Conservation (phyloP, 2,113 vertebrate genomes). For the Notothenia rossii region DNA sequence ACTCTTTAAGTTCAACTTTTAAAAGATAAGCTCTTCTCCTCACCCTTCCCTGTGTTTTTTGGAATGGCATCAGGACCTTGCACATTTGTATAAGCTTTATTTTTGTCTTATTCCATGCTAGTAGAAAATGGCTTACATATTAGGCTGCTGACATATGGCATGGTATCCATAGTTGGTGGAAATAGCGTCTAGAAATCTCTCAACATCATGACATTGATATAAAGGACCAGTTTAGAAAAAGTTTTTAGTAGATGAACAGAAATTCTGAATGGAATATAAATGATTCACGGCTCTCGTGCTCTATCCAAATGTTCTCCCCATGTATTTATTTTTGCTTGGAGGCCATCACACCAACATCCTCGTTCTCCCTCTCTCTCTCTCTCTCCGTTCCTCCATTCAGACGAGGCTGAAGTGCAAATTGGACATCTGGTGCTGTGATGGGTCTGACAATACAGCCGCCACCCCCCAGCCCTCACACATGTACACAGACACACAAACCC, state of each 20-base stretch:
- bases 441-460: constrained; percentile 76
- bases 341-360: constrained; percentile 71
- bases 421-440: constrained; percentile 87
- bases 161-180: neutral
- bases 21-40: neutral
- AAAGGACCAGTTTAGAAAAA: neutral
- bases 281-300: constrained; percentile 37
- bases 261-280: neutral
- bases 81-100: neutral
- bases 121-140: neutral
- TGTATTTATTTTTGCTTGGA: constrained; percentile 61
- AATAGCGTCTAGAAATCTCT: constrained; percentile 17
- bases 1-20: neutral
- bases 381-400: constrained; percentile 80
- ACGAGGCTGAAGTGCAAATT: constrained; percentile 86
- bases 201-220: constrained; percentile 3
- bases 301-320: constrained; percentile 40
- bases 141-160: too few relatives aligned
- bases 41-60: neutral
- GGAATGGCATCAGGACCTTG: neutral
- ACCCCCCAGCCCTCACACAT: constrained; percentile 44
- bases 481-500: constrained; percentile 41
- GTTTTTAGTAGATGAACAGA: constrained; percentile 1
- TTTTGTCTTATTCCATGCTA: neutral
- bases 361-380: constrained; percentile 54